phyloP scores from a whole-genome alignment of 2,113 vertebrate genomes.

The Chlamydotis undulata region DNA sequence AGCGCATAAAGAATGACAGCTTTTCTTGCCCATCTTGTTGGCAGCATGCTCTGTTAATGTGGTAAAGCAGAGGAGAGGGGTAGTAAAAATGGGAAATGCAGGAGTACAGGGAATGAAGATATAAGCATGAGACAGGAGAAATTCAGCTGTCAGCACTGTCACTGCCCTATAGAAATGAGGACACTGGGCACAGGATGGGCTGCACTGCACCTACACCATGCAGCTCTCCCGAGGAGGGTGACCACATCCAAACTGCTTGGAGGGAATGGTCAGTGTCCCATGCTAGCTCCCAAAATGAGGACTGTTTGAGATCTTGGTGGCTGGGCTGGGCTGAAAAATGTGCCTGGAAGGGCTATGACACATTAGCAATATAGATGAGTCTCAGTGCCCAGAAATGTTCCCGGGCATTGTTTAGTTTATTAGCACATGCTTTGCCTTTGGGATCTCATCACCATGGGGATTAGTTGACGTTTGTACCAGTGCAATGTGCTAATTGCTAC shows the following conservation, averaged over 20 bases:
- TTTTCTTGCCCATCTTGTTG: neutral
- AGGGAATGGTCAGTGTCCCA: neutral
- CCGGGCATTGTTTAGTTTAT: neutral
- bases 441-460: neutral
- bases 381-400: neutral
- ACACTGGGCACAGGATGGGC: neutral
- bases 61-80: neutral
- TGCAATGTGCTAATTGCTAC: neutral
- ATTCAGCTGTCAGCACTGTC: neutral
- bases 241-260: neutral
- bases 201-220: neutral
- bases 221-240: neutral
- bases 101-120: neutral
- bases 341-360: neutral
- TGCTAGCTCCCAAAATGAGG: neutral
- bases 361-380: neutral
- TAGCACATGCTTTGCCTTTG: neutral
- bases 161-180: neutral
- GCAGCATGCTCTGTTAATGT: neutral
- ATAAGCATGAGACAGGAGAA: neutral
- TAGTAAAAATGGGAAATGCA: neutral
- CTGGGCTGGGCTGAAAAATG: neutral
- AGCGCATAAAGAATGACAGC: too few species aligned
- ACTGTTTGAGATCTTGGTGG: neutral
- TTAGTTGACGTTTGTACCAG: neutral